Base-by-base conservation (phyloP, 2,888 invertebrate species). In the Calliphora vomitoria region DNA sequence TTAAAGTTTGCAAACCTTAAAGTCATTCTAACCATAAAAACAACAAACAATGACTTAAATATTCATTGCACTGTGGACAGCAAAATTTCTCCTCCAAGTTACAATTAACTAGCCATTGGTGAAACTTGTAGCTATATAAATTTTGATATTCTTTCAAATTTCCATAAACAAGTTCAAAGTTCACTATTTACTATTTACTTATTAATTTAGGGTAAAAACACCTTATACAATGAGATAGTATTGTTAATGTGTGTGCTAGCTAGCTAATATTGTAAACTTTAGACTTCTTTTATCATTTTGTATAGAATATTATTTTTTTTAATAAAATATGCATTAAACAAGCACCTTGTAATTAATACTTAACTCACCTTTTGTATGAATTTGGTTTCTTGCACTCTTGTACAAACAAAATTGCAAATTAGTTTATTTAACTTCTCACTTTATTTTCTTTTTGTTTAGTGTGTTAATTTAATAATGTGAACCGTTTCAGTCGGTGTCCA, bases 401-500 rank as follows among this genome's bases (percentile, higher is more conserved):
- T 64, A 31, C n/a, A 78, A 83, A 78, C 20, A 71, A 64, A 60
- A 15, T 68, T 31, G 13, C 15, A 68, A 68, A 68, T 25, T 47
- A 20, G 25, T 68, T 10, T 8, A 60, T 58, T 53, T 41, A 60
- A 62, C 38, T 44, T 74, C 44, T 71, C 71, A 78, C 64, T 38
- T 47, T 72, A 50, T 50, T 64, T 62, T 62, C 1, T 10, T 13
- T 44, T 55, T 80, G 25, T 18, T 47, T 20, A 18, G 5, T 38
- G 13, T 44, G 68, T 11, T 25, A 25, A 25, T 20, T 50, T 69
- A 58, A 15, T 41, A 83, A 25, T 80, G 62, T n/a, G 64, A 78
- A 88, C 81, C 69, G 76, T 13, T 38, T 55, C 20, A 85, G 68
- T 79, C 79, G 53, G 53, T 72, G 79, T 87, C 50, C 41, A 78